These are phyloP conservation scores for Nephotettix cincticeps DNA, from an alignment of 1,140 invertebrate genomes.

Conservation along the genomic window DNA sequence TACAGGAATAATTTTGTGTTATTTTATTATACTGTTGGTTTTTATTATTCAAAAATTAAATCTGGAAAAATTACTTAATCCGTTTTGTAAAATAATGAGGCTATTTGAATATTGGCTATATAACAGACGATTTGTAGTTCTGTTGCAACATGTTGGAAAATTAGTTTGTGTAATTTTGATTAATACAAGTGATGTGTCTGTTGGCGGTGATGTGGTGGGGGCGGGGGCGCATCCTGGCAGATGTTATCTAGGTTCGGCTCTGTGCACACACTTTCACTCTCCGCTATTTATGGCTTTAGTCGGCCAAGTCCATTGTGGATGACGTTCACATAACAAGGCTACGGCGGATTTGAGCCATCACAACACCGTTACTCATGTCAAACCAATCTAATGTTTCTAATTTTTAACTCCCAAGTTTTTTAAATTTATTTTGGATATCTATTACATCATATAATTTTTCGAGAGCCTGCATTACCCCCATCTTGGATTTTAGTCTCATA, in stretches of 20 bases:
- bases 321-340: too few relatives aligned
- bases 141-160: constrained; percentile 6
- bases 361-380: too few relatives aligned
- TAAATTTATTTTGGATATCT: too few relatives aligned
- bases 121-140: background rate
- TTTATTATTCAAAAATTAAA: background rate
- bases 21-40: background rate
- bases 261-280: background rate
- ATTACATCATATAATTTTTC: too few relatives aligned
- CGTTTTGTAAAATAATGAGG: background rate
- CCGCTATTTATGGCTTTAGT: constrained; percentile 5
- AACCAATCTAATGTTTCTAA: too few relatives aligned
- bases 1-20: too few relatives aligned
- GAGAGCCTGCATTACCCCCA: too few relatives aligned
- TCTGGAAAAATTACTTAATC: background rate
- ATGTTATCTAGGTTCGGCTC: background rate
- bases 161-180: constrained; percentile 18
- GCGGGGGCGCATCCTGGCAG: background rate
- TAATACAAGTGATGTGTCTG: constrained; percentile 2
- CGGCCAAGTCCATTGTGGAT: background rate
- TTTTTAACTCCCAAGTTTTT: too few relatives aligned
- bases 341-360: too few relatives aligned
- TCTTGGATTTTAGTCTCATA: too few relatives aligned
- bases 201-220: background rate
- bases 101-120: background rate